A percentile compares a stretch with the other conserved stretches of the same genome.
phyloP scores from a whole-genome alignment of 2,888 invertebrate genomes.

The Phorcus lineatus region DNA sequence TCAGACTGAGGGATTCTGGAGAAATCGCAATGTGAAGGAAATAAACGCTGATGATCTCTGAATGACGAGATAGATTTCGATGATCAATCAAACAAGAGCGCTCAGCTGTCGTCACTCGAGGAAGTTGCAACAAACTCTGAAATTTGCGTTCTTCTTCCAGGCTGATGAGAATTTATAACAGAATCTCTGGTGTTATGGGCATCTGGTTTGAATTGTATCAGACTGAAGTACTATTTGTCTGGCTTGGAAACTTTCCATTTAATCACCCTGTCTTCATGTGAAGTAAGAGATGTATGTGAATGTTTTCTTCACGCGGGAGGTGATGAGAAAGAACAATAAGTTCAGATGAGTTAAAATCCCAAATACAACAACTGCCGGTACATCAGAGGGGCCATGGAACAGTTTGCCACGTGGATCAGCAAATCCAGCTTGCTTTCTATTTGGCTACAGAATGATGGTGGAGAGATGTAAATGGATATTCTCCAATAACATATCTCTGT shows the following conservation, averaged over 20 bases:
- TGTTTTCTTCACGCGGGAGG: not conserved
- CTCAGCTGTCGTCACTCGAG: slow-evolving; percentile 22
- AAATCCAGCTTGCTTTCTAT: slow-evolving; percentile 25
- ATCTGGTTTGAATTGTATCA: slow-evolving; percentile 18
- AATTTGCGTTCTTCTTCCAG: slow-evolving; percentile 5
- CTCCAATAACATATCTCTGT: slow-evolving; percentile 26
- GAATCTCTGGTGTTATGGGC: not conserved
- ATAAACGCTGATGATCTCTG: slow-evolving; percentile 19
- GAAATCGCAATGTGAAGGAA: slow-evolving; percentile 27
- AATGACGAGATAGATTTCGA: slow-evolving; percentile 20
- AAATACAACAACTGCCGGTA: too few species aligned
- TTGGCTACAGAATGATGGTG: not conserved
- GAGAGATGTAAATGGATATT: slow-evolving; percentile 8
- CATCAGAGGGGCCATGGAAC: not conserved
- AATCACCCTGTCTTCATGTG: not conserved
- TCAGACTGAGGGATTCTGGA: slow-evolving; percentile 10
- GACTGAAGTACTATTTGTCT: not conserved
- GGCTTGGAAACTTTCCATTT: slow-evolving; percentile 16
- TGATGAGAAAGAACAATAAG: not conserved
- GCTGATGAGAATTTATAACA: slow-evolving; percentile 3
- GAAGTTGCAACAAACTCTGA: slow-evolving; percentile 24
- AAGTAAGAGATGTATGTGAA: not conserved
- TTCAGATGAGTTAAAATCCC: not conserved
- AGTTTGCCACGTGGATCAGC: slow-evolving; percentile 16
- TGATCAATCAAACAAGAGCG: not conserved